A percentile compares a stretch with the other conserved stretches of the same genome.
Evolutionary conservation across 2,113 vertebrate species (phyloP).

Genomic region (Pipra filicauda): DNA sequence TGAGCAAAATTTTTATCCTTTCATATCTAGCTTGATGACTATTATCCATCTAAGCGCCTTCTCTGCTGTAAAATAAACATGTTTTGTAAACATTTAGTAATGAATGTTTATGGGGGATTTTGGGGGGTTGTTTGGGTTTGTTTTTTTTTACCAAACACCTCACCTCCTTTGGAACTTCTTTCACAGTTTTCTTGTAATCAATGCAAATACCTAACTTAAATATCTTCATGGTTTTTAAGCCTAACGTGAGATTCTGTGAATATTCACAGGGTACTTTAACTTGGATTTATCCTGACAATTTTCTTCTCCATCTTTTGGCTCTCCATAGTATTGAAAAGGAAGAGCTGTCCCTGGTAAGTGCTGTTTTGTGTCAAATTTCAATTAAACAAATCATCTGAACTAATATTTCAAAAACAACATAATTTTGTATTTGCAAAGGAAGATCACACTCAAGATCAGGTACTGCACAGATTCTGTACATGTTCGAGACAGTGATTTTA

Average conservation of each 20-base stretch:
- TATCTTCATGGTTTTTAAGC: neutral
- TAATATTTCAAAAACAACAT: neutral
- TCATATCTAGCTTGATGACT: neutral
- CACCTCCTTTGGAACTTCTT: neutral
- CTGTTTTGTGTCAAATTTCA: neutral
- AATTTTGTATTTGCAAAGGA: neutral
- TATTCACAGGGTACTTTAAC: neutral
- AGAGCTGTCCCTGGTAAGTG: neutral
- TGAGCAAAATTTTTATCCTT: neutral
- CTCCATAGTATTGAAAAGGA: neutral
- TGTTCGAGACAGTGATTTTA: neutral
- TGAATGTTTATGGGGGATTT: neutral
- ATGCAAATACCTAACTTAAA: neutral
- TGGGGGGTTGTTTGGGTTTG: neutral
- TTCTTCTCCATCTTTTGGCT: neutral
- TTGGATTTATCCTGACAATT: neutral
- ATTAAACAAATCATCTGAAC: neutral
- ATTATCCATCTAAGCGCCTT: neutral
- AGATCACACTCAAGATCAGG: neutral
- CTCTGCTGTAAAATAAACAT: neutral
- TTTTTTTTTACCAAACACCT: neutral
- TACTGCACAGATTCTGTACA: neutral
- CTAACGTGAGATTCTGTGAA: neutral
- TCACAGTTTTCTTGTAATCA: neutral
- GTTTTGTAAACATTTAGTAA: neutral